Conservation (phyloP, 2,888 invertebrate genomes). For the Lamellibrachia columna region DNA sequence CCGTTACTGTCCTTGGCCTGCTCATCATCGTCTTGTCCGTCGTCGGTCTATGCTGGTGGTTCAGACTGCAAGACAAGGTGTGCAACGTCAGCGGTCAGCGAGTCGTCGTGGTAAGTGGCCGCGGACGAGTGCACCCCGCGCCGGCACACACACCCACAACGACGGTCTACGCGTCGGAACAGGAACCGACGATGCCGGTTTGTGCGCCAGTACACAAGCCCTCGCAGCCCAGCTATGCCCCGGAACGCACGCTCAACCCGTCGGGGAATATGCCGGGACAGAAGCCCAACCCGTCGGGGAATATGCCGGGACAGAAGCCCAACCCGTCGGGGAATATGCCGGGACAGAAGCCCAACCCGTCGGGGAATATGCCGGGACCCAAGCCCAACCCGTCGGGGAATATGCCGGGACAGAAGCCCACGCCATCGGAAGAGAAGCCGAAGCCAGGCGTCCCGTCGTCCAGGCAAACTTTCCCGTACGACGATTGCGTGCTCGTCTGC, state of each 20-base stretch:
- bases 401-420: too few species aligned
- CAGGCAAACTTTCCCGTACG: not conserved
- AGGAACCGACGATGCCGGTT: too few species aligned
- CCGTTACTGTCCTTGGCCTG: not conserved
- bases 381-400: too few species aligned
- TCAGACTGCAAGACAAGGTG: not conserved
- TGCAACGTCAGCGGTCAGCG: not conserved
- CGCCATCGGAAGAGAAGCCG: not conserved
- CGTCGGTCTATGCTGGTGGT: not conserved
- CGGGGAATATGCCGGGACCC: too few species aligned
- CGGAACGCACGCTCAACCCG: too few species aligned
- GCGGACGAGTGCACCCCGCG: not conserved
- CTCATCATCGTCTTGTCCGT: not conserved
- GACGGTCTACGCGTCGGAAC: not conserved
- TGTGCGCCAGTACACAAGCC: too few species aligned
- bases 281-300: too few species aligned
- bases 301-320: too few species aligned
- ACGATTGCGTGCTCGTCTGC: not conserved
- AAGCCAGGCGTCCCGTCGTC: not conserved
- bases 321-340: too few species aligned
- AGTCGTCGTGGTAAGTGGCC: not conserved
- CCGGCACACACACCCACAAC: not conserved
- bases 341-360: too few species aligned
- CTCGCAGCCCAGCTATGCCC: too few species aligned
- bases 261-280: too few species aligned